A percentile compares a stretch with the other conserved stretches of the same genome.
These are phyloP conservation scores for Neodontobutis hainanensis DNA, from an alignment of 2,113 vertebrate genomes.

Conservation along the genomic window DNA sequence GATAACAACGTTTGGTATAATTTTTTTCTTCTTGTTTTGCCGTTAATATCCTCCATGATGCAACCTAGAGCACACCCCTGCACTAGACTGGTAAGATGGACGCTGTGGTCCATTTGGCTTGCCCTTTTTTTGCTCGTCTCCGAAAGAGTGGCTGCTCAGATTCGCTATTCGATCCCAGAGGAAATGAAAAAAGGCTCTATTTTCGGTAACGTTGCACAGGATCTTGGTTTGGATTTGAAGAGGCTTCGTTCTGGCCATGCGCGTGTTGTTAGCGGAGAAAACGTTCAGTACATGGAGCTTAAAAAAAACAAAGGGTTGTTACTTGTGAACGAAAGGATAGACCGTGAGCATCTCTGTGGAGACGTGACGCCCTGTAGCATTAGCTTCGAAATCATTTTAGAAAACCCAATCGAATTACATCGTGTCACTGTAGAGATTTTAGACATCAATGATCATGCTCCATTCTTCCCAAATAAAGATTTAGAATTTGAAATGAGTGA, in stretches of 20 bases:
- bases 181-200: conserved; percentile 73
- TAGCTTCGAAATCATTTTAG: too few relatives aligned
- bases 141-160: conserved; percentile 32
- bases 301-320: conserved; percentile 68
- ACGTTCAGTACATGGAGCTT: conserved; percentile 61
- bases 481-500: conserved; percentile 72
- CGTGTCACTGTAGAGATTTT: conserved; percentile 67
- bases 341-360: conserved; percentile 70
- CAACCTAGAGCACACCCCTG: too few relatives aligned
- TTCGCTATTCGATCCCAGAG: conserved; percentile 81
- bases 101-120: too few relatives aligned
- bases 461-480: conserved; percentile 54
- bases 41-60: too few relatives aligned
- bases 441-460: conserved; percentile 71
- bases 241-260: conserved; percentile 63
- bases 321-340: conserved; percentile 67
- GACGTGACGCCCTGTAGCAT: conserved; percentile 65
- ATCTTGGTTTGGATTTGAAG: conserved; percentile 75
- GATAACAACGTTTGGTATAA: too few relatives aligned
- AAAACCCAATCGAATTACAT: conserved; percentile 75
- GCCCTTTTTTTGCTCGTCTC: conserved; percentile 11
- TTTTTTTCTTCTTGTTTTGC: too few relatives aligned
- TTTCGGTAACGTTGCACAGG: conserved; percentile 79
- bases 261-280: conserved; percentile 71
- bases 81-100: too few relatives aligned